phyloP scores from a whole-genome alignment of 2,888 invertebrate species.

The Scaptodrosophila latifasciaeformis region DNA sequence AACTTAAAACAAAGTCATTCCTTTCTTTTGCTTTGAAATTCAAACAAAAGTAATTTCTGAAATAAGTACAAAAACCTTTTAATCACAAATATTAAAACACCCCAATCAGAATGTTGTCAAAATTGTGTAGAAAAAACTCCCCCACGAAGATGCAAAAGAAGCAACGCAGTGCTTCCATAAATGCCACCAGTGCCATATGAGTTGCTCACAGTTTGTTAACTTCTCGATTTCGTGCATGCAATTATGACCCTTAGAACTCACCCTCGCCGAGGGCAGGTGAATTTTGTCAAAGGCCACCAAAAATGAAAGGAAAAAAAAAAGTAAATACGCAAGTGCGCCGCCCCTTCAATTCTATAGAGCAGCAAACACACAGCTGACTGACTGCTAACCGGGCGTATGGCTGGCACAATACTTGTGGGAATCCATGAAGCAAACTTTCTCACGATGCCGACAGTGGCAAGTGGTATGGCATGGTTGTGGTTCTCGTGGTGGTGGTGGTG shows the following conservation, averaged over 20 bases:
- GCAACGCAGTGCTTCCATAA: slow-evolving; percentile 25
- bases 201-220: slow-evolving; percentile 40
- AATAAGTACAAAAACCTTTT: no score
- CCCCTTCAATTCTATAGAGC: slow-evolving; percentile 26
- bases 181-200: not conserved
- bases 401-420: slow-evolving; percentile 72
- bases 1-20: no score
- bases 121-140: slow-evolving; percentile 53
- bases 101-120: no score
- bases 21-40: no score
- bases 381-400: slow-evolving; percentile 27
- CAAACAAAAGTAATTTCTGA: no score
- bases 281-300: slow-evolving; percentile 54
- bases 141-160: slow-evolving; percentile 35
- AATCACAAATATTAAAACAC: no score
- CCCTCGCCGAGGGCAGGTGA: slow-evolving; percentile 59
- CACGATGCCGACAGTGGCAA: slow-evolving; percentile 71
- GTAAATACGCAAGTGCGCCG: slow-evolving; percentile 47
- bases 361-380: slow-evolving; percentile 54
- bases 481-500: slow-evolving; percentile 28
- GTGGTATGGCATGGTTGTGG: slow-evolving; percentile 48
- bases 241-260: slow-evolving; percentile 34
- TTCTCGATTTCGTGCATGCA: slow-evolving; percentile 58
- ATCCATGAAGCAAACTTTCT: slow-evolving; percentile 74
- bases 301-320: slow-evolving; percentile 31